phyloP scores from a whole-genome alignment of 53 echinoderm and acorn worm genomes.

The Echinometra lucunter region DNA sequence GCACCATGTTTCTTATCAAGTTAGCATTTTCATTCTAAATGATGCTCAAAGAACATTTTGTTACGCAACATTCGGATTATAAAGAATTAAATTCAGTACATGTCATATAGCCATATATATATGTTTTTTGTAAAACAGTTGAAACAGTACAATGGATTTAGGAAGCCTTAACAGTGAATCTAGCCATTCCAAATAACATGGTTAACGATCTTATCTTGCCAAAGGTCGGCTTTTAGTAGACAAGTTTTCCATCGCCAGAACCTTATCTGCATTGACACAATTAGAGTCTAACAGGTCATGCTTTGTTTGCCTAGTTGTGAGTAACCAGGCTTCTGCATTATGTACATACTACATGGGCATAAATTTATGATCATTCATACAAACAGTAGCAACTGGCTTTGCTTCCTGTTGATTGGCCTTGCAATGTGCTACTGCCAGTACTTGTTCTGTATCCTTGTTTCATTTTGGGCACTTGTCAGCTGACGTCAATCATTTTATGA shows the following conservation, averaged over 20 bases:
- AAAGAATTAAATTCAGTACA: no score
- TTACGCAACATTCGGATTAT: no score
- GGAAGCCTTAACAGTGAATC: no score
- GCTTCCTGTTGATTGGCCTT: background rate
- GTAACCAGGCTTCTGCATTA: background rate
- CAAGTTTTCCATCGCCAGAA: background rate
- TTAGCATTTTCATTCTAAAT: no score
- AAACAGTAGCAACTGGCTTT: background rate
- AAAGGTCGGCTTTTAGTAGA: constrained; percentile 28
- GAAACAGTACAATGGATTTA: no score
- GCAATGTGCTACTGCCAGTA: background rate
- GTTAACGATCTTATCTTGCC: background rate
- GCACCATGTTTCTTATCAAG: no score
- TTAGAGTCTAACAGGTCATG: background rate
- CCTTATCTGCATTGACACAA: constrained; percentile 4
- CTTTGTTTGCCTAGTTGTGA: background rate
- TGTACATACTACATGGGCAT: no score
- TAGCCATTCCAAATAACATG: background rate
- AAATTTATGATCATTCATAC: constrained; percentile 19
- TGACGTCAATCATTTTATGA: background rate
- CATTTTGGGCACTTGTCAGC: background rate
- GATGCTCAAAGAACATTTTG: no score
- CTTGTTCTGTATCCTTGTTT: background rate
- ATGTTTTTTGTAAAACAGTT: no score
- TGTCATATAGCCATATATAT: no score